phyloP scores from a whole-genome alignment of 2,888 invertebrate genomes.

The Epirrhoe tristata region DNA sequence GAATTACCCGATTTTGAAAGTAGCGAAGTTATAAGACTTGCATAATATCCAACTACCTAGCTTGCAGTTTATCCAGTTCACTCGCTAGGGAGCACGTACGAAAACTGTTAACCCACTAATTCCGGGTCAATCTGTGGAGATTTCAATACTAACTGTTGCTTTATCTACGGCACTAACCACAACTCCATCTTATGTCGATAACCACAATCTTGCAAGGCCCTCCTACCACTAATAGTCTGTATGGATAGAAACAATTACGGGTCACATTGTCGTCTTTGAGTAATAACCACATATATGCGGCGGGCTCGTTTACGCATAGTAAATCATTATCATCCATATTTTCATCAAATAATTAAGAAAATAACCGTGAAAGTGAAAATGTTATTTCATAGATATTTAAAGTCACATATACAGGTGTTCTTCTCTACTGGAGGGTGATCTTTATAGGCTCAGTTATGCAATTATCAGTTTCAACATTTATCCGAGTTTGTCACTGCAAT shows the following conservation, averaged over 20 bases:
- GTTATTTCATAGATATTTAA: no score
- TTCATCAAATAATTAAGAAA: neutral
- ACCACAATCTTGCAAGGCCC: conserved; percentile 20
- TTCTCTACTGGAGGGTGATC: no score
- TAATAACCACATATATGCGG: conserved; percentile 8
- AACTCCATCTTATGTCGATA: conserved; percentile 20
- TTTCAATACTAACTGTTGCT: conserved; percentile 12
- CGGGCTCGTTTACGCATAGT: neutral
- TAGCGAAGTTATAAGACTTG: neutral
- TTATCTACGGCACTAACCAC: conserved; percentile 1
- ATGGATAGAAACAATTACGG: conserved; percentile 12
- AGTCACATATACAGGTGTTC: no score
- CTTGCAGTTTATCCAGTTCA: conserved; percentile 15
- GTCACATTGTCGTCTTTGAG: conserved; percentile 11
- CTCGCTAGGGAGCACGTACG: conserved; percentile 10
- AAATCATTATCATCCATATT: neutral
- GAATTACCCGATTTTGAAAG: neutral
- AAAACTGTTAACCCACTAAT: conserved; percentile 7
- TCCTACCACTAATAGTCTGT: conserved; percentile 15
- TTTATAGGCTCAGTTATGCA: no score
- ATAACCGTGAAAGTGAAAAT: neutral
- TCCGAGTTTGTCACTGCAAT: no score
- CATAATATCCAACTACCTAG: conserved; percentile 3
- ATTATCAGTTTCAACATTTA: no score
- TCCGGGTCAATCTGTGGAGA: conserved; percentile 1